Base-by-base conservation (phyloP, 2,797 vertebrate genomes). In the Coreius guichenoti region DNA sequence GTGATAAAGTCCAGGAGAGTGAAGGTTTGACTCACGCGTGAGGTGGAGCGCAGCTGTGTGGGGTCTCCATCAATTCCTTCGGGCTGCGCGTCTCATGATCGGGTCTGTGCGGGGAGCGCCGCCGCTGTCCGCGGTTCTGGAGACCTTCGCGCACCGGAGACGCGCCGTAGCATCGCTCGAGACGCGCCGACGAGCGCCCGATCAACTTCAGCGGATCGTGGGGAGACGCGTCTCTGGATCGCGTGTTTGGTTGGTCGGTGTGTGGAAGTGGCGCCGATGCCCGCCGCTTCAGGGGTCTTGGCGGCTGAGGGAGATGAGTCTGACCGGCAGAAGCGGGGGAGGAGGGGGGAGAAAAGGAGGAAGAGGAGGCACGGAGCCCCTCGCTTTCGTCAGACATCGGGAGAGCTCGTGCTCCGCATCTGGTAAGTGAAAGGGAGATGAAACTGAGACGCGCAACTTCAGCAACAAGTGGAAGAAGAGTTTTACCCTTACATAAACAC, bases 361-460 rank as follows among this genome's bases (percentile, higher is more conserved):
- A 91, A 74, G 92, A 90, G 89, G 93, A 92, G 83, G 81, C 91
- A 6, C 92, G 89, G 83, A 90, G 87, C 61, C 61, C 91, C 85
- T 90, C 90, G 45, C 73, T 92, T 78, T 93, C 93, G 89, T 95
- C 94, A 94, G 91, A 94, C 95, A 95, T 95, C 39, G 81, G 70
- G 33, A 89, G 83, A 89, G 63, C 89, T 90, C 68, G 26, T 14
- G 16, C 58, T 51, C 45, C 86, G 51, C 92, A 92, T 91, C 17
- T 7, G 87, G 31, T 74, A 58, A 31, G 3, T 63, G 2, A 72
- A 47, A 47, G 63, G n/a, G 74, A n/a, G n/a, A 82, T 68, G 77
- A 78, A 49, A 73, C 88, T 67, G 58, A 43, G 47, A 65, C 69
- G 70, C 29, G 3, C 43, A 81, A 73, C 73, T 72, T 79, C 74